Conservation (phyloP, 2,113 vertebrate genomes). For the Percopsis transmontana region DNA sequence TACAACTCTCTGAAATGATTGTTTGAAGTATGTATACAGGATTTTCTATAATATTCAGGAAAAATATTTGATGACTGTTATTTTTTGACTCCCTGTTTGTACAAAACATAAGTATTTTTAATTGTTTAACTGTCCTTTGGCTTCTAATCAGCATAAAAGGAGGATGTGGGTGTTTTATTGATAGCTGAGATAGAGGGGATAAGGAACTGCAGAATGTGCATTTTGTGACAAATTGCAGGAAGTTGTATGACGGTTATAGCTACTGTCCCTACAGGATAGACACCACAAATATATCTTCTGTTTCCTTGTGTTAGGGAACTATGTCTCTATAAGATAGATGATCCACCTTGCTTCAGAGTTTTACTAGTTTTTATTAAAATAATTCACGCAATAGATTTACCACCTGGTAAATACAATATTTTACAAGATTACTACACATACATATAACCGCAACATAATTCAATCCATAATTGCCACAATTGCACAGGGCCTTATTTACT, state of each 20-base stretch:
- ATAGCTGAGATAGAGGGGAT: slow-evolving; percentile 6
- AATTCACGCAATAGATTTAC: too few species aligned
- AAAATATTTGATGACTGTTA: neutral
- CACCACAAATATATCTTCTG: slow-evolving; percentile 9
- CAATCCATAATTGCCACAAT: neutral
- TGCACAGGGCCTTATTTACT: neutral
- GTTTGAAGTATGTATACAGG: neutral
- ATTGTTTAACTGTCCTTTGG: slow-evolving; percentile 1
- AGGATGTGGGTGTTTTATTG: slow-evolving; percentile 26
- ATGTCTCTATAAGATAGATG: too few species aligned
- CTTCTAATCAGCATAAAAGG: slow-evolving; percentile 18
- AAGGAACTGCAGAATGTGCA: slow-evolving; percentile 47
- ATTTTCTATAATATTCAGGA: neutral
- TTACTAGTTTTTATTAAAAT: too few species aligned
- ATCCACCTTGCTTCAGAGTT: too few species aligned
- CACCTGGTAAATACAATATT: too few species aligned
- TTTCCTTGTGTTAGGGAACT: neutral
- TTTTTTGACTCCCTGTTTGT: slow-evolving; percentile 19
- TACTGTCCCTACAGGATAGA: slow-evolving; percentile 39
- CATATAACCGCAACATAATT: too few species aligned
- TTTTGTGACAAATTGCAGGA: slow-evolving; percentile 58
- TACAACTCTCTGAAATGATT: neutral
- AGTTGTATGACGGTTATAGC: slow-evolving; percentile 44
- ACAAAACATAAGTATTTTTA: neutral
- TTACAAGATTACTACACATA: too few species aligned